These are phyloP conservation scores for Hecatera dysodea DNA, from an alignment of 2,888 invertebrate species.

Conservation along the genomic window DNA sequence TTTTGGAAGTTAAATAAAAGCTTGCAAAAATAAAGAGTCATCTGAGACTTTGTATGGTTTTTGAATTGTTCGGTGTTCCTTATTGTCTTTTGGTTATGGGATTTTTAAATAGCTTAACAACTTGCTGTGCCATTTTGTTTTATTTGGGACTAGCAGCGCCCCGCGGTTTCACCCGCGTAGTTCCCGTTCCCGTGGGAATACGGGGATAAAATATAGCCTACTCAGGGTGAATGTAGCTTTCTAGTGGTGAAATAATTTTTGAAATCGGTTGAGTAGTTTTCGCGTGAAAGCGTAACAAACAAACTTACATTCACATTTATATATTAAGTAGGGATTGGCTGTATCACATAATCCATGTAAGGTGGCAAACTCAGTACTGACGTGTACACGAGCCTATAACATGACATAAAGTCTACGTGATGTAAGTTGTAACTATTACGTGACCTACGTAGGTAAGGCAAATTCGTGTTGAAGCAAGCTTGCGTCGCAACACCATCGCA, in stretches of 20 bases:
- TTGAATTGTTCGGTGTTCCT: conserved; percentile 21
- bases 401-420: conserved; percentile 4
- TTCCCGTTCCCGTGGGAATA: no score
- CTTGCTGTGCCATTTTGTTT: not conserved
- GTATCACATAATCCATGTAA: no score
- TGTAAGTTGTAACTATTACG: conserved; percentile 8
- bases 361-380: not conserved
- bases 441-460: not conserved
- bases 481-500: conserved; percentile 3
- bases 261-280: no score
- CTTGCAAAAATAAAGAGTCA: conserved; percentile 34
- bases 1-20: conserved; percentile 44
- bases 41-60: conserved; percentile 20
- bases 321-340: no score
- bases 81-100: conserved; percentile 3
- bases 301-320: no score
- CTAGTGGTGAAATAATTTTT: no score
- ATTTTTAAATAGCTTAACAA: conserved; percentile 11
- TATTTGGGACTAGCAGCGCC: not conserved
- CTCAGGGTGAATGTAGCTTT: no score
- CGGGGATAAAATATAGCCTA: no score
- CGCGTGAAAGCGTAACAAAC: no score
- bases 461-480: conserved; percentile 11
- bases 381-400: conserved; percentile 3
- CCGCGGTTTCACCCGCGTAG: no score